phyloP scores from a whole-genome alignment of 2,888 invertebrate species.

The Coenonympha arcania region DNA sequence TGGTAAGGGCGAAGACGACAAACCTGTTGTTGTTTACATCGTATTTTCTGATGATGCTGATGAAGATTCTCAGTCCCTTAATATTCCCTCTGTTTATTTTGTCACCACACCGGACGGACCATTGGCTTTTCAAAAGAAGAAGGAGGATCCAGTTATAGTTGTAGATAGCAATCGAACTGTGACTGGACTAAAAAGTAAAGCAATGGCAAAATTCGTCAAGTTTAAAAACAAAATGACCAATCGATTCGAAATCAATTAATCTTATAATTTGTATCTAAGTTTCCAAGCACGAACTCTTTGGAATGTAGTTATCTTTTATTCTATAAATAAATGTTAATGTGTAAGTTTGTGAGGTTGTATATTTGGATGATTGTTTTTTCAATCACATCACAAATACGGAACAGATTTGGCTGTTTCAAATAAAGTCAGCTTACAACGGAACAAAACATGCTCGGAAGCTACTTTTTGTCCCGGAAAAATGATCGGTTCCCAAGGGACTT shows the following conservation, averaged over 20 bases:
- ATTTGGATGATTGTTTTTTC: too few species aligned
- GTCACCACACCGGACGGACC: slow-evolving; percentile 36
- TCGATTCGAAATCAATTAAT: slow-evolving; percentile 6
- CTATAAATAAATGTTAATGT: too few species aligned
- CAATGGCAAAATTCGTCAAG: slow-evolving; percentile 47
- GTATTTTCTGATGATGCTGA: slow-evolving; percentile 50
- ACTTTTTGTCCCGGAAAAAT: too few species aligned
- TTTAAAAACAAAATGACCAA: slow-evolving; percentile 51
- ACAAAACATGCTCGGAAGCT: too few species aligned
- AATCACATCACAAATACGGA: too few species aligned
- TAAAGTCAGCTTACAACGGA: too few species aligned
- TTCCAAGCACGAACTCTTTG: too few species aligned
- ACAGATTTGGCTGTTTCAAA: too few species aligned
- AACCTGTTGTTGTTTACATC: slow-evolving; percentile 47
- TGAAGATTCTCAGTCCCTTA: slow-evolving; percentile 28
- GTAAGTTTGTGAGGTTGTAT: too few species aligned
- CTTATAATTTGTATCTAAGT: not conserved
- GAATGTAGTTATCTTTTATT: too few species aligned
- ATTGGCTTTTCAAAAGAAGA: slow-evolving; percentile 29
- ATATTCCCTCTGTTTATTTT: slow-evolving; percentile 54
- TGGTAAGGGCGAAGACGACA: slow-evolving; percentile 30
- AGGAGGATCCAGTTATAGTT: slow-evolving; percentile 46
- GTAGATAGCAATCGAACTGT: slow-evolving; percentile 58
- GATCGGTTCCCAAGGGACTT: too few species aligned
- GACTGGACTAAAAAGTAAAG: slow-evolving; percentile 54